phyloP scores from a whole-genome alignment of 2,888 invertebrate species.

The Chalcis sispes region DNA sequence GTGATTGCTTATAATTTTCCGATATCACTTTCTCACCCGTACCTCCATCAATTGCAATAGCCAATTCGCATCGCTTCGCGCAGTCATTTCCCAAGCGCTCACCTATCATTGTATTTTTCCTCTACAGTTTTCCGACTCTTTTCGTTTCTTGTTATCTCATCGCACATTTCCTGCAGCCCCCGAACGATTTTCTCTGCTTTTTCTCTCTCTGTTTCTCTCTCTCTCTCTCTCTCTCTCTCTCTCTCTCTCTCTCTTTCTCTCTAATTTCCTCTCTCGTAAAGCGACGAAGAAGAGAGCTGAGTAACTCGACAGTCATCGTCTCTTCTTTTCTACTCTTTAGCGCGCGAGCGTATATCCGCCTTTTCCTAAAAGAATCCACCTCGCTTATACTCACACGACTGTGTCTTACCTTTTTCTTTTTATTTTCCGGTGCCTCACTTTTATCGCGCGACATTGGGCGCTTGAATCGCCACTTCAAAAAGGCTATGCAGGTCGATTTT shows the following conservation, averaged over 20 bases:
- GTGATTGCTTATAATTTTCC: too few relatives aligned
- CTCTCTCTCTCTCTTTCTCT: background rate
- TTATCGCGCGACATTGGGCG: too few relatives aligned
- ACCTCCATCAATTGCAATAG: background rate
- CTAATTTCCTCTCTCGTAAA: background rate
- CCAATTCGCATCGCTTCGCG: background rate
- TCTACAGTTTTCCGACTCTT: constrained; percentile 42
- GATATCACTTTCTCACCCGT: background rate
- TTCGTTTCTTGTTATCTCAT: constrained; percentile 45
- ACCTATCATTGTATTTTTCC: constrained; percentile 28
- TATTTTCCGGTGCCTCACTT: too few relatives aligned
- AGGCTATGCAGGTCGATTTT: background rate
- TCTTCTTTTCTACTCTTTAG: too few relatives aligned
- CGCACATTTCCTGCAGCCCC: constrained; percentile 56
- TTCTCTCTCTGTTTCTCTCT: background rate
- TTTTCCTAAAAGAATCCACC: too few relatives aligned
- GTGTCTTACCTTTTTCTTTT: too few relatives aligned
- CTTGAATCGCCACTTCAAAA: too few relatives aligned
- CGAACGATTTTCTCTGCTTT: constrained; percentile 55
- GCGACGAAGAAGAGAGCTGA: too few relatives aligned
- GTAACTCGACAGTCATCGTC: background rate
- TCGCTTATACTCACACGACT: too few relatives aligned
- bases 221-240: background rate
- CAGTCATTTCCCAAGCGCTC: background rate
- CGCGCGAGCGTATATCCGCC: too few relatives aligned